Evolutionary conservation across 2,113 vertebrate genomes (phyloP).

Genomic region (Pollachius pollachius): DNA sequence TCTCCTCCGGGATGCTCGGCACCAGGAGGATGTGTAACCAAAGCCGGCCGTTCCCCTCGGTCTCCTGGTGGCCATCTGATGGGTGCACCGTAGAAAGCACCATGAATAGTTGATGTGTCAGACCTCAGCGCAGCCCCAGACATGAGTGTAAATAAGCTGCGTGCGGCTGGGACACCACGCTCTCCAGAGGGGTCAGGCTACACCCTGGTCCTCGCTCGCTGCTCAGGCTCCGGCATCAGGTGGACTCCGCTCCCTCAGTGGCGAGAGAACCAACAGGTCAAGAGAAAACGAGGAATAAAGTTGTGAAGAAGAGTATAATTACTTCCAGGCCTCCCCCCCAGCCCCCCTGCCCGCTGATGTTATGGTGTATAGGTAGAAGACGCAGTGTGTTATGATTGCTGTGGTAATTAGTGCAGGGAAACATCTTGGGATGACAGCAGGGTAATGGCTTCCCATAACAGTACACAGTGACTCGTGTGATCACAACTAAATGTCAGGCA

Average conservation of each 20-base stretch:
- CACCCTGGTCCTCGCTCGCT: not conserved
- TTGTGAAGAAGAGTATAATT: conserved; percentile 21
- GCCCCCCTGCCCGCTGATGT: not conserved
- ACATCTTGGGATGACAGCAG: conserved; percentile 76
- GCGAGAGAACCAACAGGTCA: not conserved
- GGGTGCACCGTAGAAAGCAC: conserved; percentile 37
- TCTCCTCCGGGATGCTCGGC: not conserved
- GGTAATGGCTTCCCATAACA: conserved; percentile 74
- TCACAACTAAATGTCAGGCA: conserved; percentile 77
- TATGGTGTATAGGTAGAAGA: conserved; percentile 25
- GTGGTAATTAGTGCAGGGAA: conserved; percentile 63
- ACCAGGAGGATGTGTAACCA: conserved; percentile 9
- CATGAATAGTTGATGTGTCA: conserved; percentile 67
- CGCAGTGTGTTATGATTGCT: conserved; percentile 29
- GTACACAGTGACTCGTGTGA: conserved; percentile 71
- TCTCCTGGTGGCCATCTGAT: conserved; percentile 34
- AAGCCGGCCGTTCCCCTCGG: conserved; percentile 29
- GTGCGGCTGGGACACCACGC: conserved; percentile 33
- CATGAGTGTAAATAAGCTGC: conserved; percentile 61
- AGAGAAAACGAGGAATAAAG: not conserved
- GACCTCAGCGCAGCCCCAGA: conserved; percentile 42
- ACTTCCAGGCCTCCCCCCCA: not conserved
- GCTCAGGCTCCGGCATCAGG: conserved; percentile 21
- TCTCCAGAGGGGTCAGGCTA: conserved; percentile 39
- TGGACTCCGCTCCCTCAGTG: not conserved